These are phyloP conservation scores for Abscondita cerata DNA, from an alignment of 2,888 invertebrate species.

Conservation along the genomic window DNA sequence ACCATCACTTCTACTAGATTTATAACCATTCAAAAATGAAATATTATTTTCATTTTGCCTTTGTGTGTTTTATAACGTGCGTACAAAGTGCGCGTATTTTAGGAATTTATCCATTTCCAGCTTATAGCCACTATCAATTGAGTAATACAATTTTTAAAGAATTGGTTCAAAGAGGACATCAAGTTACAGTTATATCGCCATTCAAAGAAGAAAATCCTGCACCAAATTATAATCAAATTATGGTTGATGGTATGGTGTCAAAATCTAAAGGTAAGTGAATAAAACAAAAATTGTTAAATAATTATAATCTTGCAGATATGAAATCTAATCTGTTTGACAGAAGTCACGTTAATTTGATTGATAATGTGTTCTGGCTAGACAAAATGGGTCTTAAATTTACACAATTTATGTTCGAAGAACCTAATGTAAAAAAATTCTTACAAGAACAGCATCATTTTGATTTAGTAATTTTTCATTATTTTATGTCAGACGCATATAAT, in stretches of 20 bases:
- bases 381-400: background rate
- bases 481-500: conserved; percentile 57
- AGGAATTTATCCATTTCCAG: conserved; percentile 36
- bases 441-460: no score
- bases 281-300: no score
- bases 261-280: background rate
- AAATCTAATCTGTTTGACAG: background rate
- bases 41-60: no score
- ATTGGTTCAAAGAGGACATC: conserved; percentile 51
- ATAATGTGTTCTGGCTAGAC: background rate
- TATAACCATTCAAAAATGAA: no score
- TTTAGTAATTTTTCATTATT: conserved; percentile 55
- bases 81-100: conserved; percentile 33
- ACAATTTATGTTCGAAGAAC: conserved; percentile 24
- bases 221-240: conserved; percentile 1
- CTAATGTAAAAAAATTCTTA: no score
- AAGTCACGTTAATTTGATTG: background rate
- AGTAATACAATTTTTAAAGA: conserved; percentile 36
- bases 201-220: background rate
- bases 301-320: background rate
- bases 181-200: no score
- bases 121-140: conserved; percentile 35
- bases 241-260: background rate
- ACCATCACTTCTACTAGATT: no score
- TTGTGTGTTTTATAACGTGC: no score